These are phyloP conservation scores for Rhabdomys pumilio DNA, from an alignment of 2,797 vertebrate genomes.

Conservation along the genomic window DNA sequence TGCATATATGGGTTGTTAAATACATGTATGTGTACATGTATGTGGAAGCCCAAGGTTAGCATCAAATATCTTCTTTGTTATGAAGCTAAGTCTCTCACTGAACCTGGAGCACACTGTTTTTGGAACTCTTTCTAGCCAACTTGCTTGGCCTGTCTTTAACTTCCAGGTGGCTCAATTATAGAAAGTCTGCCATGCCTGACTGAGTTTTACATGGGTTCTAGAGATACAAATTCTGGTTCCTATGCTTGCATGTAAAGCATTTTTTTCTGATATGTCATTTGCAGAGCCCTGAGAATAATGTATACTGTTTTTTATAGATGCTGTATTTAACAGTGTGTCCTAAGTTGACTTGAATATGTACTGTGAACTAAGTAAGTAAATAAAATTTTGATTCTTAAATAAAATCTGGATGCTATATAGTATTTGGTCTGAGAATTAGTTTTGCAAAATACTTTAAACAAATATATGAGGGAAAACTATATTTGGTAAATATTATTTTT, in stretches of 20 bases:
- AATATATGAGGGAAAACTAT: background rate
- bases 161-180: background rate
- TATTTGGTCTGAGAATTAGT: background rate
- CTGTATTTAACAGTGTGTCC: background rate
- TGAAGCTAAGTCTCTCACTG: background rate
- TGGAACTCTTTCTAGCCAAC: background rate
- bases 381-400: background rate
- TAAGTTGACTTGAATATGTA: background rate
- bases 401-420: background rate
- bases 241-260: background rate
- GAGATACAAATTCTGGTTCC: background rate
- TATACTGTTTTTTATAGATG: background rate
- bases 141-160: background rate
- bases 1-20: background rate
- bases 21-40: background rate
- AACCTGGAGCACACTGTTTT: background rate
- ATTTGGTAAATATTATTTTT: conserved; percentile 7
- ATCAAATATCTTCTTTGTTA: background rate
- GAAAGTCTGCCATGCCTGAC: background rate
- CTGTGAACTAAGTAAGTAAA: conserved; percentile 10
- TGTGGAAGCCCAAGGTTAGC: background rate
- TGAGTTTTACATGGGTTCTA: background rate
- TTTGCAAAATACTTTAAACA: conserved; percentile 47
- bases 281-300: background rate
- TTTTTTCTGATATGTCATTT: background rate